Conservation (phyloP, 2,888 invertebrate species). For the Thysanoteuthis rhombus region DNA sequence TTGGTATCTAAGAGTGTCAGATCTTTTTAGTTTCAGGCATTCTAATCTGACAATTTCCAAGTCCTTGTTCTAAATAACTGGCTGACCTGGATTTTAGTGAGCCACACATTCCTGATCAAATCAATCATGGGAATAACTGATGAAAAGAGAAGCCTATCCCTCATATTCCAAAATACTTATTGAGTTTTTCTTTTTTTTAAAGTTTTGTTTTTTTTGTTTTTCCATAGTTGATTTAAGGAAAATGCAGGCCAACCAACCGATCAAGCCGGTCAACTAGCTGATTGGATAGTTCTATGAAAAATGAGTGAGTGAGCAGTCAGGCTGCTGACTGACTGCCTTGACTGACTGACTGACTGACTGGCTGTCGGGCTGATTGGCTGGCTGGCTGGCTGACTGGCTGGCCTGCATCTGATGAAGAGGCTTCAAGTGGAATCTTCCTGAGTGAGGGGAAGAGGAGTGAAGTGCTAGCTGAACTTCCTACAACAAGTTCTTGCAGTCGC, state of each 20-base stretch:
- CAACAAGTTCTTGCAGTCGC: background rate
- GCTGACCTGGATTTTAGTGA: background rate
- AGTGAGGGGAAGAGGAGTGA: background rate
- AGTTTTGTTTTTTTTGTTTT: too few relatives aligned
- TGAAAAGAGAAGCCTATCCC: background rate
- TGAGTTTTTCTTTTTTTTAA: too few relatives aligned
- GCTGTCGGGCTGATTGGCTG: background rate
- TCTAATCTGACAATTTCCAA: too few relatives aligned
- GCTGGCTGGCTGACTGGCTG: background rate
- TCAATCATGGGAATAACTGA: background rate
- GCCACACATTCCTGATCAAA: background rate
- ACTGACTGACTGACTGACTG: too few relatives aligned
- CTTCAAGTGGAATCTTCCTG: background rate
- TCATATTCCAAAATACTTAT: background rate
- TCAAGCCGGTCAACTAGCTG: background rate
- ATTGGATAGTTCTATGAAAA: background rate
- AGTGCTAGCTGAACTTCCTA: background rate
- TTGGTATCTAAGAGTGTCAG: too few relatives aligned
- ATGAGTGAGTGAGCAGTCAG: background rate
- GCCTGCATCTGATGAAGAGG: conserved; percentile 12
- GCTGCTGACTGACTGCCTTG: too few relatives aligned
- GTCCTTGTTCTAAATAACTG: background rate
- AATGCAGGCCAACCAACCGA: conserved; percentile 12
- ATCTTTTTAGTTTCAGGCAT: too few relatives aligned
- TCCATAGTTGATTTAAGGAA: too few relatives aligned